These are phyloP conservation scores for Hydractinia symbiolongicarpus DNA, from an alignment of 30 jellyfish, hydroid and myxozoan species.

Conservation along the genomic window DNA sequence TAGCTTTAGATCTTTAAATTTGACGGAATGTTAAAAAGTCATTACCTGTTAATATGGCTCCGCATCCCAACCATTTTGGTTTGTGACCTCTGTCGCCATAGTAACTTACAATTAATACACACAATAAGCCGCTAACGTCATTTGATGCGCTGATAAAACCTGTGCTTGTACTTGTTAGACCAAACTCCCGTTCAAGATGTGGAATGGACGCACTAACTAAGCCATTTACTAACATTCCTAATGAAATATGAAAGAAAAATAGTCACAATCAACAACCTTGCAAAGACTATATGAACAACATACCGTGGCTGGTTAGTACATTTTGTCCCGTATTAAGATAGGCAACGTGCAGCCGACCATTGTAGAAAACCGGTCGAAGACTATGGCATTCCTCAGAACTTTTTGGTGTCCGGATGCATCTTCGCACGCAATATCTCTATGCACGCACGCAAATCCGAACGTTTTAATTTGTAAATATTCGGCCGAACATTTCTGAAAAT, in stretches of 20 bases:
- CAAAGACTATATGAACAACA: neutral
- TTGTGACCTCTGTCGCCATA: constrained; percentile 53
- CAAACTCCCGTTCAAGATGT: constrained; percentile 60
- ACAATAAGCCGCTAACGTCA: constrained; percentile 51
- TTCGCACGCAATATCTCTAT: no score
- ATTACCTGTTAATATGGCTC: constrained; percentile 47
- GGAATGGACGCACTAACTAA: constrained; percentile 50
- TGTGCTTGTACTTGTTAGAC: constrained; percentile 53
- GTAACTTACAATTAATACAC: constrained; percentile 47
- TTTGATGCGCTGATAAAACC: constrained; percentile 49
- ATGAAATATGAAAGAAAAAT: neutral
- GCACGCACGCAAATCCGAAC: no score
- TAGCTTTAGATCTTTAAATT: no score
- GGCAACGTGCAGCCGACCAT: no score
- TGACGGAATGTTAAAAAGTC: no score
- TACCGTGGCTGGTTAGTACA: neutral
- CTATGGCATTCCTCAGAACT: no score
- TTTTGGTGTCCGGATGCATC: no score
- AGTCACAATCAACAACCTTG: neutral
- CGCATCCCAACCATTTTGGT: constrained; percentile 66
- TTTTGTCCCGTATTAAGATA: neutral
- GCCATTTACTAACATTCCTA: constrained; percentile 59
- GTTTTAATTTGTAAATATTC: no score
- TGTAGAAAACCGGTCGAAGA: no score
- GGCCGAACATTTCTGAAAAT: no score